phyloP scores from a whole-genome alignment of 2,888 invertebrate species.

The Agrilus biguttatus region DNA sequence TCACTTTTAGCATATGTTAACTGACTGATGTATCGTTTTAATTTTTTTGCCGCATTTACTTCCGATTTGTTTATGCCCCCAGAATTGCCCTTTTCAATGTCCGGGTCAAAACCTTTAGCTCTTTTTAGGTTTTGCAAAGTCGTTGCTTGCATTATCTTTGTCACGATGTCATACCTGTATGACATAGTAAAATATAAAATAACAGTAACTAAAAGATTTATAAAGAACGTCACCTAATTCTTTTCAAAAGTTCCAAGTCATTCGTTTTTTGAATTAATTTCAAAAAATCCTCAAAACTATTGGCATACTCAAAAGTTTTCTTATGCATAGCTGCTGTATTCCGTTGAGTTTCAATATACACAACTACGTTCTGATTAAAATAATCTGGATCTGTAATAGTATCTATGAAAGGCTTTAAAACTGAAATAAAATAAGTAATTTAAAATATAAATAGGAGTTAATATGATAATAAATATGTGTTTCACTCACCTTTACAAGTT shows the following conservation, averaged over 20 bases:
- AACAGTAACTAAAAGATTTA: neutral
- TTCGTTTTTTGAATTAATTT: conserved; percentile 68
- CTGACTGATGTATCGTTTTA: conserved; percentile 73
- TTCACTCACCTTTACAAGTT: conserved; percentile 60
- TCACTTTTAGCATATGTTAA: conserved; percentile 66
- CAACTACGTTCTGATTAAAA: conserved; percentile 74
- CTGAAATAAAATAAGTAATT: conserved; percentile 32
- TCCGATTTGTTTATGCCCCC: conserved; percentile 58
- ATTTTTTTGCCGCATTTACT: conserved; percentile 61
- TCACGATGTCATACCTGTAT: conserved; percentile 67
- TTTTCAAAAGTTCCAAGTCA: conserved; percentile 69
- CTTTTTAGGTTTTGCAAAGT: conserved; percentile 80
- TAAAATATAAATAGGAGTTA: neutral
- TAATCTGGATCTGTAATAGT: conserved; percentile 80
- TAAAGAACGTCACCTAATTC: conserved; percentile 47
- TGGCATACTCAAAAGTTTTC: conserved; percentile 73
- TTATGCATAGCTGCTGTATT: conserved; percentile 64
- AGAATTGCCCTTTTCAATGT: conserved; percentile 41
- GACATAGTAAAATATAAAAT: conserved; percentile 5
- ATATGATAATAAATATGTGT: neutral
- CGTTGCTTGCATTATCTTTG: conserved; percentile 88
- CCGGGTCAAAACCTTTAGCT: conserved; percentile 63
- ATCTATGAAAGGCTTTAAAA: conserved; percentile 70
- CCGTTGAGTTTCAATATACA: conserved; percentile 70
- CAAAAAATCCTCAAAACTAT: conserved; percentile 80